phyloP scores from a whole-genome alignment of 2,113 vertebrate species.

The Pomatostomus ruficeps region DNA sequence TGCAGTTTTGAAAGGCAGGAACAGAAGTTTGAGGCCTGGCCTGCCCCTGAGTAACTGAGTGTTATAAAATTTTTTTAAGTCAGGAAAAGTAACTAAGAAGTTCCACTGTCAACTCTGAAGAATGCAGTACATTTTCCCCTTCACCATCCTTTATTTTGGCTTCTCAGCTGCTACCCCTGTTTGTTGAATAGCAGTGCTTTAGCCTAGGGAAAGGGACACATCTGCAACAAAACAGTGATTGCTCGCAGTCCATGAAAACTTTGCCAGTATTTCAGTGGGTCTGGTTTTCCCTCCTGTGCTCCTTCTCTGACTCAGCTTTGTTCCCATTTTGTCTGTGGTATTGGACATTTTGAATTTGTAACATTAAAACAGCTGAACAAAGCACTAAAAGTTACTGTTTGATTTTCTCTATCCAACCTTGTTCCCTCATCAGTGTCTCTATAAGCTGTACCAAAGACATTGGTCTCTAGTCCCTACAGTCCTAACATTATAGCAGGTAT shows the following conservation, averaged over 20 bases:
- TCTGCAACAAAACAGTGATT: background rate
- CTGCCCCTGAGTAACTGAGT: background rate
- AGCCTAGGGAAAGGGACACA: background rate
- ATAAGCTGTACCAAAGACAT: background rate
- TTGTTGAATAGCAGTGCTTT: background rate
- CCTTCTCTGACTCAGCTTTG: background rate
- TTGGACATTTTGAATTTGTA: background rate
- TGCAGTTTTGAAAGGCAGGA: background rate
- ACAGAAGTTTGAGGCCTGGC: background rate
- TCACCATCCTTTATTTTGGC: background rate
- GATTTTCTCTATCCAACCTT: background rate
- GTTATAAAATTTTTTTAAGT: background rate
- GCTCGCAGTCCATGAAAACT: background rate
- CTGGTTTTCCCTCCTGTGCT: background rate
- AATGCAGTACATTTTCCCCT: background rate
- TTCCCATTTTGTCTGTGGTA: background rate
- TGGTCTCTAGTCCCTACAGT: background rate
- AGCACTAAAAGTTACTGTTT: background rate
- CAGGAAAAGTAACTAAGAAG: background rate
- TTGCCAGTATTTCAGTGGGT: background rate
- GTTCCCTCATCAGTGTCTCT: background rate
- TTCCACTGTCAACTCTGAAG: background rate
- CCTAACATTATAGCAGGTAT: background rate
- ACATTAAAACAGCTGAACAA: background rate
- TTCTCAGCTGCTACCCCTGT: accelerated